Conservation (phyloP, 2,113 vertebrate genomes). For the Corydoras sp. region DNA sequence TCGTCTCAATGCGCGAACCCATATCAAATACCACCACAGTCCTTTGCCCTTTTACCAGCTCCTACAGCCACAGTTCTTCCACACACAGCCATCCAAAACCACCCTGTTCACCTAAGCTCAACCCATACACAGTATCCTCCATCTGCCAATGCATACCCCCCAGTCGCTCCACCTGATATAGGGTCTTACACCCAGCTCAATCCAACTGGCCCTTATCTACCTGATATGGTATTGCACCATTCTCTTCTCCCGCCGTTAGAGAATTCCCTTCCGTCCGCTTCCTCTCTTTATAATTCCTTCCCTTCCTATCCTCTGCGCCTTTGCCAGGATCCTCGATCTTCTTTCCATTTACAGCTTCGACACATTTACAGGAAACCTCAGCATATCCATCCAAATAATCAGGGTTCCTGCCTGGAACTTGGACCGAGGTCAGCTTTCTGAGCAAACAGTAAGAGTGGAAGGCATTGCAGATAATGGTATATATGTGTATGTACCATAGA, state of each 20-base stretch:
- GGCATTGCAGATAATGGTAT: too few relatives aligned
- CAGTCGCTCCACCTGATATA: constrained; percentile 45
- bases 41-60: constrained; percentile 29
- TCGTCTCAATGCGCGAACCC: constrained; percentile 25
- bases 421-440: constrained; percentile 43
- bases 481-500: too few relatives aligned
- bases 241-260: constrained; percentile 59
- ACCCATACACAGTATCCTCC: constrained; percentile 47
- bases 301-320: constrained; percentile 64
- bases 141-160: constrained; percentile 48
- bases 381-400: constrained; percentile 54
- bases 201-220: constrained; percentile 51
- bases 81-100: constrained; percentile 39
- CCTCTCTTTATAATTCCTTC: constrained; percentile 59
- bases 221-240: constrained; percentile 62
- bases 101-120: constrained; percentile 11
- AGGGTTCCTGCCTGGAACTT: constrained; percentile 63
- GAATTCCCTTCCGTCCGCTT: constrained; percentile 32
- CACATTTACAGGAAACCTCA: constrained; percentile 65
- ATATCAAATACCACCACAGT: constrained; percentile 32
- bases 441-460: neutral
- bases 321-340: constrained; percentile 61
- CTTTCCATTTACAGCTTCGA: constrained; percentile 64
- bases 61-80: constrained; percentile 31
- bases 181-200: constrained; percentile 55